Conservation (phyloP, 2,113 vertebrate species). For the Tautogolabrus adspersus region DNA sequence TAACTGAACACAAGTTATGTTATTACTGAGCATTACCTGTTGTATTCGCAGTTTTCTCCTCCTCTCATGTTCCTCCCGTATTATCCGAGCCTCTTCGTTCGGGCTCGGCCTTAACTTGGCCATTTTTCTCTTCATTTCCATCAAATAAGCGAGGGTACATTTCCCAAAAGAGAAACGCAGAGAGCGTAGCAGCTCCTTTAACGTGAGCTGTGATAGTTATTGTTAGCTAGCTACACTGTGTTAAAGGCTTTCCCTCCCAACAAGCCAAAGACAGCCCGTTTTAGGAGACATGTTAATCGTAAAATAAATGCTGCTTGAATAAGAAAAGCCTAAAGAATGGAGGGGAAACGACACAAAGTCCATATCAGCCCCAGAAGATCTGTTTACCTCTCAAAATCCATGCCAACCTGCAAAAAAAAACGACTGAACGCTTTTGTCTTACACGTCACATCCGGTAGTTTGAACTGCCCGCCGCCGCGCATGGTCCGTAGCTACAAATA, state of each 20-base stretch:
- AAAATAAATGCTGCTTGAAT: accelerated
- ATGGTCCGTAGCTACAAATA: not conserved
- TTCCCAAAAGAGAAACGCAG: not conserved
- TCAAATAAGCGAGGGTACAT: not conserved
- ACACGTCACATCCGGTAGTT: conserved; percentile 76
- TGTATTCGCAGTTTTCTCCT: conserved; percentile 91
- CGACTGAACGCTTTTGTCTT: not conserved
- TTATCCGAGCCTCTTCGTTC: conserved; percentile 91
- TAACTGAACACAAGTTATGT: too few species aligned
- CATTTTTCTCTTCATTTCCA: conserved; percentile 88
- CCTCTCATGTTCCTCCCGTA: conserved; percentile 91
- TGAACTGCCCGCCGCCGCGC: conserved; percentile 65
- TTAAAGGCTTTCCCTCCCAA: accelerated
- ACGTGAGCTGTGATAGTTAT: conserved; percentile 1
- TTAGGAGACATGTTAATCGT: not conserved
- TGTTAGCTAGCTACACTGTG: not conserved
- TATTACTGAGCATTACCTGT: conserved; percentile 82
- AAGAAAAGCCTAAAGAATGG: not conserved
- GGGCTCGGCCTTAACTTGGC: conserved; percentile 87
- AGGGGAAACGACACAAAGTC: not conserved
- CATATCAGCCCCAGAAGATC: not conserved
- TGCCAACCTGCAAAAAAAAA: conserved; percentile 21
- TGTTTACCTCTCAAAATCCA: conserved; percentile 38
- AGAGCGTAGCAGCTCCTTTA: not conserved
- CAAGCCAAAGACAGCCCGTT: accelerated